phyloP scores from a whole-genome alignment of 2,113 vertebrate genomes.

The Syngnathus floridae region DNA sequence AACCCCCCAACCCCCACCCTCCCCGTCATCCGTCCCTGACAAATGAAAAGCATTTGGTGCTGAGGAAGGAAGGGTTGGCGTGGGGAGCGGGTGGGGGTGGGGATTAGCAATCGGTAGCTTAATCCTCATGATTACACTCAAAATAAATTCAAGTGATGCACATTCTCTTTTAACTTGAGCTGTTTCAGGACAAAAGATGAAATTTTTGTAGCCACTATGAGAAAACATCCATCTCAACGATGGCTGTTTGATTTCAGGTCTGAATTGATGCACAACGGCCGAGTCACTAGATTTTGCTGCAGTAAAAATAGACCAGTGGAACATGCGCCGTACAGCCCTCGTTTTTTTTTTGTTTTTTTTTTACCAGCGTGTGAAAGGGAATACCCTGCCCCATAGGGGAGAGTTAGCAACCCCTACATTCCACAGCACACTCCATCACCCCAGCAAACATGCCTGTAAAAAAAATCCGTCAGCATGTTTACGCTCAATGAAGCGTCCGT shows the following conservation, averaged over 20 bases:
- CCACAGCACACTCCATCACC: constrained; percentile 23
- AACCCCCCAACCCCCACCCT: constrained; percentile 53
- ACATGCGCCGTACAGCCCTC: constrained; percentile 19
- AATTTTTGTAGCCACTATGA: background rate
- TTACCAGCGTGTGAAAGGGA: constrained; percentile 47
- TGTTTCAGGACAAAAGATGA: constrained; percentile 18
- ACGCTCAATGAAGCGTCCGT: background rate
- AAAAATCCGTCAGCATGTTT: background rate
- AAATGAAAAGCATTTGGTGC: constrained; percentile 81
- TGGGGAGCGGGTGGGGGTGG: constrained; percentile 51
- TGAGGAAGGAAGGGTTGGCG: constrained; percentile 42
- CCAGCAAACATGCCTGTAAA: background rate
- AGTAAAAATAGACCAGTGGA: constrained; percentile 49
- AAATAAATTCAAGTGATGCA: constrained; percentile 80
- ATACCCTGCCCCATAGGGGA: constrained; percentile 46
- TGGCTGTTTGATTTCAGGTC: background rate
- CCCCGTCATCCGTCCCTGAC: constrained; percentile 62
- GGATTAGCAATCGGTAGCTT: constrained; percentile 78
- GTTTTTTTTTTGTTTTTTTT: constrained; percentile 25
- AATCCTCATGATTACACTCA: constrained; percentile 84
- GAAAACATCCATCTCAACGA: background rate
- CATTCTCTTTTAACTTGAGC: too few species aligned
- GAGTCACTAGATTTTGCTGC: background rate
- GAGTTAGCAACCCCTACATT: constrained; percentile 50
- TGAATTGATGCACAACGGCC: background rate